Conservation (phyloP, 2,888 invertebrate genomes). For the Cyrtodaria siliqua region DNA sequence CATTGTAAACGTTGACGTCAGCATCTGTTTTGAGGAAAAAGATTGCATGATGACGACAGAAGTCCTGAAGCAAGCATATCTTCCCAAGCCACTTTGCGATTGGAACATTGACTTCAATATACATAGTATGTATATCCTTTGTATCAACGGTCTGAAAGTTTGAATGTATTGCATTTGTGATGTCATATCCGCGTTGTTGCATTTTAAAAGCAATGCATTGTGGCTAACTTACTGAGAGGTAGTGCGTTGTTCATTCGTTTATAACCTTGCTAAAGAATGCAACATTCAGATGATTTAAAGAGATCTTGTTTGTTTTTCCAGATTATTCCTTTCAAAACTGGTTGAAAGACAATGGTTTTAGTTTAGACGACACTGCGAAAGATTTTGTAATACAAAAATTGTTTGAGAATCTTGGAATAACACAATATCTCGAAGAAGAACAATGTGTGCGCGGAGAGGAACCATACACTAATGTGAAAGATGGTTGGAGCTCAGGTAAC, state of each 20-base stretch:
- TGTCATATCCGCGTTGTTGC: too few relatives aligned
- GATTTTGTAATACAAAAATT: constrained; percentile 45
- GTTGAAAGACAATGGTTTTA: constrained; percentile 9
- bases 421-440: constrained; percentile 29
- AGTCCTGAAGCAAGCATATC: constrained; percentile 41
- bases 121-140: background rate
- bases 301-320: constrained; percentile 16
- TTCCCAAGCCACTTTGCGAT: constrained; percentile 43
- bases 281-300: too few relatives aligned
- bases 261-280: too few relatives aligned
- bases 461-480: too few relatives aligned
- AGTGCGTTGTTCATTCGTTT: too few relatives aligned
- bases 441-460: constrained; percentile 11
- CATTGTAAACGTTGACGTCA: constrained; percentile 50
- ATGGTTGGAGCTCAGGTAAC: too few relatives aligned
- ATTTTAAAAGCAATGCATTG: too few relatives aligned
- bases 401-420: constrained; percentile 51
- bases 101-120: constrained; percentile 19
- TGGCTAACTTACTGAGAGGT: too few relatives aligned
- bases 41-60: constrained; percentile 41
- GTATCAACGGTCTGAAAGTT: too few relatives aligned
- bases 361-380: constrained; percentile 3
- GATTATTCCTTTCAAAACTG: constrained; percentile 19
- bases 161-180: too few relatives aligned
- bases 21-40: constrained; percentile 43